Base-by-base conservation (phyloP, 2,797 vertebrate genomes). In the Poliocrania exsul region DNA sequence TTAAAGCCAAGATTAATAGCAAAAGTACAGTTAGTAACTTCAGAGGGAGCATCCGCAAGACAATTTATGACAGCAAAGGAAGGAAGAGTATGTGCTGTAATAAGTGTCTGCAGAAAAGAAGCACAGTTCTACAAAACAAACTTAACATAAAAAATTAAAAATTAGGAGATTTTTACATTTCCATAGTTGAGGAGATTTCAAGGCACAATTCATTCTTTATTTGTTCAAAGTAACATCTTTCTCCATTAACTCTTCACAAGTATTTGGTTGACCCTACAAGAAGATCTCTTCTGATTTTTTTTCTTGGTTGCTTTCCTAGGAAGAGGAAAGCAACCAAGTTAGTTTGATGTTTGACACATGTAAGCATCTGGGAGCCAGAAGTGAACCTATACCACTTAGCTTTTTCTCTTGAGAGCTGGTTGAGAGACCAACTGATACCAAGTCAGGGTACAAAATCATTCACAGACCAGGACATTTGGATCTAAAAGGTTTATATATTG, bases 221-320 rank as follows among this genome's bases (percentile, higher is more conserved):
- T 88, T 89, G 70, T 70, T 85, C 73, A 23, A 65, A 73, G 29
- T 73, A 71, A 37, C 21, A 14, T 37, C 53, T 90, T 47, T 82
- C 51, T 92, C 50, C 72, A 56, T 95, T 95, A 94, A 87, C n/a
- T 88, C 54, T 88, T 90, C 65, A 70, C 49, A 78, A 47, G 51
- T 16, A 29, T 84, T 72, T 93, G 16, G 4, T 74, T 51, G 19
- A 11, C 38, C 28, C 26, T 37, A 29, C 14, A 19, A 70, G 44
- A 58, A 77, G 50, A 71, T 78, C 4, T 88, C 49, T 62, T 82
- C 71, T 3, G 10, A 37, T 15, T 38, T 61, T 73, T 73, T 86
- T 75, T 65, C 19, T 79, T 50, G 29, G 33, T 57, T 69, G 15
- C 33, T 88, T 90, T 81, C 11, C 8, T 71, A 62, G 44, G 50